A percentile compares a stretch with the other conserved stretches of the same genome.
Evolutionary conservation across 2,888 invertebrate species (phyloP).

Genomic region (Leptinotarsa haldemani): DNA sequence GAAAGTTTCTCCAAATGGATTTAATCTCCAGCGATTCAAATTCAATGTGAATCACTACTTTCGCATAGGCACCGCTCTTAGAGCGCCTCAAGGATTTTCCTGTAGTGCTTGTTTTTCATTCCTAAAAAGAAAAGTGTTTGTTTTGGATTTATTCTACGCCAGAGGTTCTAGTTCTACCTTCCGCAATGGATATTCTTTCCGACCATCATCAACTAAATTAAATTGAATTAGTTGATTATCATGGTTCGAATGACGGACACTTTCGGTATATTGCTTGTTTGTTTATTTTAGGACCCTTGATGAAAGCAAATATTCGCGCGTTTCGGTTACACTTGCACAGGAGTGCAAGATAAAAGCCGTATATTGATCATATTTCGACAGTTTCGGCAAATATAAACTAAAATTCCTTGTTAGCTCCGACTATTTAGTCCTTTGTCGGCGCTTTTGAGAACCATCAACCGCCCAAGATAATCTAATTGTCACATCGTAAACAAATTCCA

Average conservation of each 20-base stretch:
- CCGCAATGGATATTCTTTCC: background rate
- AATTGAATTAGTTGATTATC: slow-evolving; percentile 1
- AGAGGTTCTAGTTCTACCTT: too few relatives aligned
- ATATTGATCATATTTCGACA: slow-evolving; percentile 45
- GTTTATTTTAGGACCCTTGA: slow-evolving; percentile 26
- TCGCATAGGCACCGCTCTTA: too few relatives aligned
- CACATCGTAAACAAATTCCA: slow-evolving; percentile 57
- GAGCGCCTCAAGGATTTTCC: too few relatives aligned
- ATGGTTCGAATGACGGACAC: slow-evolving; percentile 8
- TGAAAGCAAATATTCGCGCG: slow-evolving; percentile 17
- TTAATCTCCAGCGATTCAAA: too few relatives aligned
- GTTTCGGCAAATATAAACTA: slow-evolving; percentile 45
- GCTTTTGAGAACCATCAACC: slow-evolving; percentile 49
- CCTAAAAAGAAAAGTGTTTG: too few relatives aligned
- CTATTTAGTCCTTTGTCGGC: slow-evolving; percentile 52
- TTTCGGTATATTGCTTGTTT: slow-evolving; percentile 13
- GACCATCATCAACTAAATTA: background rate
- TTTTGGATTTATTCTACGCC: too few relatives aligned
- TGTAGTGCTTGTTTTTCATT: too few relatives aligned
- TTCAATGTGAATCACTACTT: too few relatives aligned
- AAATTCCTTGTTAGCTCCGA: slow-evolving; percentile 52
- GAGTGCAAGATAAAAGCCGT: slow-evolving; percentile 19
- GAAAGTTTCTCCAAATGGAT: too few relatives aligned
- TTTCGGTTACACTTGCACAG: slow-evolving; percentile 22
- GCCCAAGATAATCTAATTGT: slow-evolving; percentile 54